Base-by-base conservation (phyloP, 2,888 invertebrate species). In the Orchesellides sinensis region DNA sequence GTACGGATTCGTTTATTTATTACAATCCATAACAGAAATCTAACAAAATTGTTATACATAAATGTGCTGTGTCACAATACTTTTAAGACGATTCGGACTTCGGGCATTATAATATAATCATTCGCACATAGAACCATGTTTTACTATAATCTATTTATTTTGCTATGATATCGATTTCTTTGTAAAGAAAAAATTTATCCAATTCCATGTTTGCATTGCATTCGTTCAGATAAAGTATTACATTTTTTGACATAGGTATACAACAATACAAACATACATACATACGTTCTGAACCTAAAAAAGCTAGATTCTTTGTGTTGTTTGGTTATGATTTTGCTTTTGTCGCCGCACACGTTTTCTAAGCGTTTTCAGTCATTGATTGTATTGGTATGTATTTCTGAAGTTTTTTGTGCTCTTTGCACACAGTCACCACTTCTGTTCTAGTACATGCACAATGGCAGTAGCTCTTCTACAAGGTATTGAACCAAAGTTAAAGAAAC, bases 401-500 rank as follows among this genome's bases (percentile, higher is more conserved):
- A 10, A 40, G 10, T 59, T 59, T 66, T 66, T 45, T 29, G 21
- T 47, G 23, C 25, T 19, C 25, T 14, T 19, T 35, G 54, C 49
- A n/a, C 32, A 54, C 52, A 74, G 54, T 54, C 56, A 6, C 27
- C 23, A 32, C 19, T 35, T 35, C 19, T 65, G 14, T 40, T 65
- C 3, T 65, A 14, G 59, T 19, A 21, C 47, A 49, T 12, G 35
- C 52, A 68, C 49, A 68, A 59, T n/a, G n/a, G n/a, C n/a, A 32
- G n/a, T 40, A 40, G 40, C 40, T 14, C 40, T 40, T n/a, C 40
- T 14, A n/a, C 14, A 14, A 17, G 29, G 54, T 27, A 17, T 29
- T 65, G 21, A 32, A 32, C 19, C 10, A 78, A 78, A 73, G 72
- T 85, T 88, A 88, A 29, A 88, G 81, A 84, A 88, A 88, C 59